A percentile compares a stretch with the other conserved stretches of the same genome.
These are phyloP conservation scores for Stictonetta naevosa DNA, from an alignment of 2,113 vertebrate species.

Conservation along the genomic window DNA sequence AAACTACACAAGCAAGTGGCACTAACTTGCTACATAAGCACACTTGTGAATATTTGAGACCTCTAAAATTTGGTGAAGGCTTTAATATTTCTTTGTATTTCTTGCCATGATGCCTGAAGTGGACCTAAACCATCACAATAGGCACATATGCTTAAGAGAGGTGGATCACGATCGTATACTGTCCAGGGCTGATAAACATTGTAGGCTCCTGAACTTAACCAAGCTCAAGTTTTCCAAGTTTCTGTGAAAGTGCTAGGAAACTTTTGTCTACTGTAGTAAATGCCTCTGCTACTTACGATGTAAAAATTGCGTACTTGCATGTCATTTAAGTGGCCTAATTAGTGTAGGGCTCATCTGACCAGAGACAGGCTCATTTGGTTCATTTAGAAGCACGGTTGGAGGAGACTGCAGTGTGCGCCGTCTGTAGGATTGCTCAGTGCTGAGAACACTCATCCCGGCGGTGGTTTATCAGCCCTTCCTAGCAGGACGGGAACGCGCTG, in stretches of 20 bases:
- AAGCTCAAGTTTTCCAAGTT: background rate
- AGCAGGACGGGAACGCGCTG: background rate
- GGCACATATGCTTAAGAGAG: rapidly evolving
- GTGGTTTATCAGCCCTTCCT: constrained; percentile 15
- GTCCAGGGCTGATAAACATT: background rate
- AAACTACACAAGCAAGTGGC: background rate
- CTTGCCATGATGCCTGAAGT: background rate
- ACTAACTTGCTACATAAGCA: too few relatives aligned
- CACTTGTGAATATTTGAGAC: background rate
- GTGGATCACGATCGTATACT: background rate
- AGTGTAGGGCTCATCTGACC: background rate
- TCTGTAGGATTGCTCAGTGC: background rate
- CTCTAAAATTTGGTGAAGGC: background rate
- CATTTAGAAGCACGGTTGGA: background rate
- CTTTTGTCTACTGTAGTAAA: background rate
- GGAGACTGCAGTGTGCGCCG: background rate
- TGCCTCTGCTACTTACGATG: background rate
- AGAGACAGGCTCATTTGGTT: background rate
- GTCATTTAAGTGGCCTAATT: constrained; percentile 1
- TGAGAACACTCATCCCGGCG: background rate
- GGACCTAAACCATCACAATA: background rate
- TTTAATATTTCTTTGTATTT: background rate
- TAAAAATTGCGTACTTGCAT: background rate
- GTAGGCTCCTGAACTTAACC: background rate
- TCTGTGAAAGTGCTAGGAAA: background rate